These are phyloP conservation scores for Neostethus bicornis DNA, from an alignment of 2,797 vertebrate genomes.

Conservation along the genomic window DNA sequence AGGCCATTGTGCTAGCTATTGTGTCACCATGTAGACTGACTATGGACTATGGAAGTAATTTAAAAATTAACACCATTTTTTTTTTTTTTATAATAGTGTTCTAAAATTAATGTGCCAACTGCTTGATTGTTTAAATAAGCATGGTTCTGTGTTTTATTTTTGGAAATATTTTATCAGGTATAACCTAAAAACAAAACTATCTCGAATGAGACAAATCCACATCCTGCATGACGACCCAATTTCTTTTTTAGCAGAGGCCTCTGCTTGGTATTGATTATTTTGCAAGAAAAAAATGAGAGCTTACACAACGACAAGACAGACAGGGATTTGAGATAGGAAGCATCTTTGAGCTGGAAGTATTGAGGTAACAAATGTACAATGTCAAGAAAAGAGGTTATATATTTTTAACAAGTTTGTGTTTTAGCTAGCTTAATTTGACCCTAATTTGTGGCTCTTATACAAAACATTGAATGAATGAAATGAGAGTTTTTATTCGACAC, in stretches of 20 bases:
- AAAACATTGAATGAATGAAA: background rate
- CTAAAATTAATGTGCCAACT: constrained; percentile 48
- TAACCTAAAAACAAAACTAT: constrained; percentile 26
- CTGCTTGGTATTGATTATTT: constrained; percentile 13
- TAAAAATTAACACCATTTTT: no score
- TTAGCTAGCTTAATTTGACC: no score
- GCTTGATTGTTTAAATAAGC: constrained; percentile 32
- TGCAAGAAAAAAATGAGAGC: constrained; percentile 3
- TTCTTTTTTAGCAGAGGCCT: constrained; percentile 19
- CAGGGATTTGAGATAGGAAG: background rate
- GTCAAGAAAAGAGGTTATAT: background rate
- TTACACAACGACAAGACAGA: background rate
- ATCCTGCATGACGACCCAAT: constrained; percentile 12
- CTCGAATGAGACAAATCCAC: constrained; percentile 13
- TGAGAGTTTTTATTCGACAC: background rate
- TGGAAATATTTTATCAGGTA: constrained; percentile 31
- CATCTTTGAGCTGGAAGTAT: background rate
- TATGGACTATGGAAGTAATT: no score
- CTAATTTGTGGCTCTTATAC: background rate
- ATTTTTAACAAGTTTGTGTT: background rate
- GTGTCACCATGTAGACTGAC: no score
- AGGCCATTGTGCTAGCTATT: no score
- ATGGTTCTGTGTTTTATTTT: constrained; percentile 25
- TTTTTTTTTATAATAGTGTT: no score
- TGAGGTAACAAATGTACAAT: background rate